phyloP scores from a whole-genome alignment of 2,113 vertebrate genomes.

The Sapajus apella region DNA sequence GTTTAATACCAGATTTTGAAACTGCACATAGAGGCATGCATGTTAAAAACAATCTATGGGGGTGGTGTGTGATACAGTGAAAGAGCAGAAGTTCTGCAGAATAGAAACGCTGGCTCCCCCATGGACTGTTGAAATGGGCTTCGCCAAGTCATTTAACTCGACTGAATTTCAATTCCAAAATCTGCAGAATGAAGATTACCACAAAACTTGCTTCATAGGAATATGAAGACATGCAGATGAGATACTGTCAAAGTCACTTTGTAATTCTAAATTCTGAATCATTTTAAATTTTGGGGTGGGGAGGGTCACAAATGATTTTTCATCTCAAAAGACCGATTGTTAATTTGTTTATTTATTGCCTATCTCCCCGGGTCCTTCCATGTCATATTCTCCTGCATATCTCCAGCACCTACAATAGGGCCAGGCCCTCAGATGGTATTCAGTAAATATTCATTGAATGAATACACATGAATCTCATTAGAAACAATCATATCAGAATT shows the following conservation, averaged over 20 bases:
- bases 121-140: not conserved
- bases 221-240: not conserved
- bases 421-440: not conserved
- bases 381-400: not conserved
- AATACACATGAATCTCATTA: not conserved
- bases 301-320: not conserved
- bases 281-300: not conserved
- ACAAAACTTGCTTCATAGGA: not conserved
- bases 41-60: not conserved
- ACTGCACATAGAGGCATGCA: not conserved
- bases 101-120: not conserved
- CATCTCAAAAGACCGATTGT: not conserved
- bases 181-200: not conserved
- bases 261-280: slow-evolving; percentile 39
- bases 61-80: not conserved
- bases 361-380: not conserved
- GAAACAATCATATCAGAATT: not conserved
- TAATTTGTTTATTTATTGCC: not conserved
- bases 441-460: not conserved
- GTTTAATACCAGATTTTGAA: not conserved
- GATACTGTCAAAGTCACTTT: not conserved
- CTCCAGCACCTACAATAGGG: no score
- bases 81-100: not conserved
- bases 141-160: not conserved
- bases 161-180: not conserved